Percentiles rank a stretch among this genome's conserved stretches.
These are phyloP conservation scores for Carettochelys insculpta DNA, from an alignment of 2,113 vertebrate genomes.

Conservation along the genomic window DNA sequence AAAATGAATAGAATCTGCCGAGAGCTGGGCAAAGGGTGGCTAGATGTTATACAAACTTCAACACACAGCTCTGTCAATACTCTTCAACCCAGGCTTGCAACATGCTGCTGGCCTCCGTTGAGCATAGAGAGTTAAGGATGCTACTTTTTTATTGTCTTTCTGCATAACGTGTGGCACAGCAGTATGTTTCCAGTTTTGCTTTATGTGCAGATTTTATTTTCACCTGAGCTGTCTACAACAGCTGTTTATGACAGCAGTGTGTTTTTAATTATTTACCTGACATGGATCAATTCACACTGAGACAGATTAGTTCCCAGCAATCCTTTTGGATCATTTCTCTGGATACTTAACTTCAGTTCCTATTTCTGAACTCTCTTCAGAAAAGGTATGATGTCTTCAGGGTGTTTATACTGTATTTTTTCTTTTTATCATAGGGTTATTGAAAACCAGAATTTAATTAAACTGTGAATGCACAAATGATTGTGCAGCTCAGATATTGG, in stretches of 20 bases:
- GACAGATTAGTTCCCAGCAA: neutral
- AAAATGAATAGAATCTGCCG: neutral
- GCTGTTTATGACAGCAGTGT: neutral
- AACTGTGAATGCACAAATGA: conserved; percentile 21
- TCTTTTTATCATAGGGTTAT: conserved; percentile 1
- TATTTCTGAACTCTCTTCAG: conserved; percentile 27
- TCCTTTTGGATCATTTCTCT: neutral
- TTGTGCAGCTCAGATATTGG: neutral
- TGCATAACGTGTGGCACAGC: neutral
- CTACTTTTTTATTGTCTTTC: neutral
- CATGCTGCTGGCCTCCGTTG: neutral
- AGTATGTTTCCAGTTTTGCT: neutral
- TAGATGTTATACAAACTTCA: neutral
- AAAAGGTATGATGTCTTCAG: neutral
- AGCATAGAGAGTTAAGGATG: neutral
- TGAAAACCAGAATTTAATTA: conserved; percentile 47
- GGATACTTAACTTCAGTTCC: conserved; percentile 22
- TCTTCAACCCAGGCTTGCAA: neutral
- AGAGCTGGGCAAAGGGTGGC: neutral
- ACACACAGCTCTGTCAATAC: neutral
- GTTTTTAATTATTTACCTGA: conserved; percentile 22
- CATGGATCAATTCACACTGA: neutral
- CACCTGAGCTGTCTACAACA: neutral
- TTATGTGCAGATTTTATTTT: neutral
- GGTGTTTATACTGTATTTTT: neutral